phyloP scores from a whole-genome alignment of 2,888 invertebrate genomes.

The Drosophila helvetica region DNA sequence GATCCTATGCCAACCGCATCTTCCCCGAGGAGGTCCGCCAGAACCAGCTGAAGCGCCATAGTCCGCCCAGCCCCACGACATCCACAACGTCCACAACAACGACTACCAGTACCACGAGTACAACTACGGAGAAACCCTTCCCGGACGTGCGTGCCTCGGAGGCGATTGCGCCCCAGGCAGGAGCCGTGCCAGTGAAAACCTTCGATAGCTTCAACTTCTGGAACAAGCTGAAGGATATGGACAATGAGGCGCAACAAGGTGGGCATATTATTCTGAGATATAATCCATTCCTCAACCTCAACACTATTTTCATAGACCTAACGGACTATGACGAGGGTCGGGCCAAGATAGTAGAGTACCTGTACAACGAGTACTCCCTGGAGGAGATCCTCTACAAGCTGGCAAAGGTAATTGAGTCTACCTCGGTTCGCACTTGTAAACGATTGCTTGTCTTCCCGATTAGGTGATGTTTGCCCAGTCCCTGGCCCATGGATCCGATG shows the following conservation, averaged over 20 bases:
- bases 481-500: conserved; percentile 88
- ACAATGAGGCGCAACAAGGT: conserved; percentile 70
- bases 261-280: background rate
- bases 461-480: conserved; percentile 92
- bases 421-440: background rate
- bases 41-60: conserved; percentile 78
- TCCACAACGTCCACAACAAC: conserved; percentile 51
- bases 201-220: conserved; percentile 81
- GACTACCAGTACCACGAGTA: conserved; percentile 72
- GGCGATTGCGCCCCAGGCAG: conserved; percentile 45
- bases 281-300: background rate
- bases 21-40: conserved; percentile 81
- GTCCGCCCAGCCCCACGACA: conserved; percentile 47
- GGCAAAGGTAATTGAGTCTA: conserved; percentile 86
- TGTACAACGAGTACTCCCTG: conserved; percentile 89
- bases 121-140: conserved; percentile 77
- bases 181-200: conserved; percentile 57
- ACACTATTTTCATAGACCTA: conserved; percentile 52
- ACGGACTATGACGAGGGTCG: conserved; percentile 89
- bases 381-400: conserved; percentile 92
- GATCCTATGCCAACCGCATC: conserved; percentile 82
- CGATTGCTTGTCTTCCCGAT: conserved; percentile 5
- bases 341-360: conserved; percentile 88
- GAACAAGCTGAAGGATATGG: conserved; percentile 81
- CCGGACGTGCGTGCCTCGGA: conserved; percentile 57